Percentiles rank a stretch among this genome's conserved stretches.
Evolutionary conservation across 2,797 vertebrate species (phyloP).

Genomic region (Sebastes hopkinsi): DNA sequence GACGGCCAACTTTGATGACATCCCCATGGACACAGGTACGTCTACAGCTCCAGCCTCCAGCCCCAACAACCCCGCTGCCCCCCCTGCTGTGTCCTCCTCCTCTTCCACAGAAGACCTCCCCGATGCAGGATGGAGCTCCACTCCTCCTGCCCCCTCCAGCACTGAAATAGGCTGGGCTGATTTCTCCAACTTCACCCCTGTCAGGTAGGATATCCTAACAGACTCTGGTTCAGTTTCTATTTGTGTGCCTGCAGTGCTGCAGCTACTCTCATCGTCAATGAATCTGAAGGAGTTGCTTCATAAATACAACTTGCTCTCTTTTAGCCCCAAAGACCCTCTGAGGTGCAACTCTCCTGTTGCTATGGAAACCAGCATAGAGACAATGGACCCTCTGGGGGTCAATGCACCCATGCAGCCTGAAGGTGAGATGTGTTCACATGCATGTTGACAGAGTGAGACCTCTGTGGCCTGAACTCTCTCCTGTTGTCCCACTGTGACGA

Average conservation of each 20-base stretch:
- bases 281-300: neutral
- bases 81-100: constrained; percentile 55
- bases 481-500: neutral
- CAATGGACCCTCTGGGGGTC: constrained; percentile 87
- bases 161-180: constrained; percentile 94
- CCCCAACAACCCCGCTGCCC: constrained; percentile 31
- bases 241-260: neutral
- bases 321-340: constrained; percentile 91
- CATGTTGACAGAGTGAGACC: neutral
- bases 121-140: constrained; percentile 89
- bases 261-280: neutral
- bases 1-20: constrained; percentile 95
- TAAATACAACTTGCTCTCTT: constrained; percentile 24
- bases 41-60: constrained; percentile 74
- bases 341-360: constrained; percentile 97
- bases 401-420: constrained; percentile 85
- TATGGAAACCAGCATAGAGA: constrained; percentile 95
- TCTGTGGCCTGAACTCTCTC: neutral
- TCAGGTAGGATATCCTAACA: constrained; percentile 81
- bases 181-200: constrained; percentile 91
- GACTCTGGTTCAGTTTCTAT: neutral
- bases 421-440: constrained; percentile 78
- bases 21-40: constrained; percentile 95
- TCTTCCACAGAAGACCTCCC: constrained; percentile 75
- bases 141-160: constrained; percentile 65